These are phyloP conservation scores for Sipha maydis DNA, from an alignment of 2,888 invertebrate species.

Conservation along the genomic window DNA sequence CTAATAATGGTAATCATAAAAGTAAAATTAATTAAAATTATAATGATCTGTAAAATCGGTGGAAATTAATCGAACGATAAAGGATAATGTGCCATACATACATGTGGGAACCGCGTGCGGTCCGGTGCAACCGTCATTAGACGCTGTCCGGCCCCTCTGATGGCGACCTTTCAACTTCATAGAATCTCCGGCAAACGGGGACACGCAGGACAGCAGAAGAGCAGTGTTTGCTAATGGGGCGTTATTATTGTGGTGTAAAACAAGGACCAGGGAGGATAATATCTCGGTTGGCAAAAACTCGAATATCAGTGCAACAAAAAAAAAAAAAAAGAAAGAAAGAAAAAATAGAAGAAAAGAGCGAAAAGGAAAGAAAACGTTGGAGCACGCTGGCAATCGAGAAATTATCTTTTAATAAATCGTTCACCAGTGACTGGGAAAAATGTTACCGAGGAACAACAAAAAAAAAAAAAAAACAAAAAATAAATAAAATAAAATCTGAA, in stretches of 20 bases:
- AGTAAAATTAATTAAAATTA: neutral
- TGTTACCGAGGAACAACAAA: slow-evolving; percentile 29
- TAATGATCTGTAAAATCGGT: neutral
- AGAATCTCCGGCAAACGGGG: neutral
- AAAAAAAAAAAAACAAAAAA: slow-evolving; percentile 26
- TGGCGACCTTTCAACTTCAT: slow-evolving; percentile 13
- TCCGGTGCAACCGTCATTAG: slow-evolving; percentile 13
- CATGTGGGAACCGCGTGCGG: slow-evolving; percentile 21
- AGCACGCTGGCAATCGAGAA: slow-evolving; percentile 41
- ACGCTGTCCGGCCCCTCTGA: neutral
- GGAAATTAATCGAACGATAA: slow-evolving; percentile 7
- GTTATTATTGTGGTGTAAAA: slow-evolving; percentile 55
- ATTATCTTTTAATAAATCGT: slow-evolving; percentile 61
- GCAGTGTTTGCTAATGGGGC: slow-evolving; percentile 45
- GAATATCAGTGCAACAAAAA: neutral
- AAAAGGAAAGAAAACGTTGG: slow-evolving; percentile 21
- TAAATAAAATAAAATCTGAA: neutral
- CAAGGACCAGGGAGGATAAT: slow-evolving; percentile 22
- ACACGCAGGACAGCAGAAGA: neutral
- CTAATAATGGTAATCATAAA: neutral
- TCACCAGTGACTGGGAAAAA: slow-evolving; percentile 47
- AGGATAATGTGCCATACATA: neutral
- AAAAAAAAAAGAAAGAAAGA: neutral
- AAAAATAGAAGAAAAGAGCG: neutral
- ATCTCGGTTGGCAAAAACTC: slow-evolving; percentile 39